Evolutionary conservation across 2,797 vertebrate species (phyloP), one percentile per base, ranked within the genome.

Genomic region (Glyptemys insculpta): DNA sequence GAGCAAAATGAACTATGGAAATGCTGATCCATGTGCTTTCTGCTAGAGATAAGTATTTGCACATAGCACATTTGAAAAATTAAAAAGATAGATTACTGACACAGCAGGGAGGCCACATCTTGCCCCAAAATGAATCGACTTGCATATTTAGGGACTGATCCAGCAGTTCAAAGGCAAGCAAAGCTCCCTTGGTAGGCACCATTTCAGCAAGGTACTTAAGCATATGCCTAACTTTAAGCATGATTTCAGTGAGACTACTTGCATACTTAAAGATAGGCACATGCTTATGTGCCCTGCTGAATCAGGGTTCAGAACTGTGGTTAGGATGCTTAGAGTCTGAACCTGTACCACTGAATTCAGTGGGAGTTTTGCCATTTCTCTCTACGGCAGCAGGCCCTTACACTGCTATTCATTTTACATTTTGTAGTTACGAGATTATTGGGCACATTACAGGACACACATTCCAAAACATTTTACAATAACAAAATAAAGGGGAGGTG

Each of bases 351-450:
- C 56, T 72, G 23, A 2, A 4, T 15, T 3, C 25, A 88, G 3
- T 54, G 79, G 47, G 37, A 27, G 9, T 14, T 92, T 91, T n/a
- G 3, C 11, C 1, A 16, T 54, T 57, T 47, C 72, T 76, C 25
- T 74, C 37, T 47, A 23, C 12, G n/a, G 37, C 37, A 41, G 68
- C 37, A 72, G 37, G 10, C 18, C 19, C 68, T 72, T 88, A 95
- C 93, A 91, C 90, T 85, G 89, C 47, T 90, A 76, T 92, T 96
- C 83, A 89, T 86, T 93, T 85, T 86, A 41, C 57, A 87, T 83
- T 47, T 65, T 72, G 56, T 85, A 3, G 81, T 85, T 85, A 23
- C 5, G 79, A 96, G n/a, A 78, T n/a, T 81, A 18, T 47, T 14
- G 6, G 65, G 54, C 41, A 78, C 62, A 47, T 86, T 94, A 79